A percentile compares a stretch with the other conserved stretches of the same genome.
Evolutionary conservation across 2,113 vertebrate genomes (phyloP).

Genomic region (Climacteris rufus): DNA sequence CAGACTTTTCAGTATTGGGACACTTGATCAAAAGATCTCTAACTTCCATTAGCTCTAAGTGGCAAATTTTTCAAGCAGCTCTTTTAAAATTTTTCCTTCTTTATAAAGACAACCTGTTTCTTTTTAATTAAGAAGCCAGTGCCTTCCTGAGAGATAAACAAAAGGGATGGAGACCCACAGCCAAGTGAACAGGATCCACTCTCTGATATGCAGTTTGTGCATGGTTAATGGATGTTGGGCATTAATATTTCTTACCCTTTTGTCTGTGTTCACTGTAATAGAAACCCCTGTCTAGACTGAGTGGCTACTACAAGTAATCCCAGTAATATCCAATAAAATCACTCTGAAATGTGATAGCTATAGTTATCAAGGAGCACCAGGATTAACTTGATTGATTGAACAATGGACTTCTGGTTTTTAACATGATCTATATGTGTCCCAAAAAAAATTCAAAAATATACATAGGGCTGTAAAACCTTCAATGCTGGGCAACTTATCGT

Average conservation of each 20-base stretch:
- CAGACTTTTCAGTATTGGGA: neutral
- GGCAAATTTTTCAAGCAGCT: neutral
- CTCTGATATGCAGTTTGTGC: constrained; percentile 39
- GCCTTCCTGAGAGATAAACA: constrained; percentile 9
- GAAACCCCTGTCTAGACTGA: constrained; percentile 94
- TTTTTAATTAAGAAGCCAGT: constrained; percentile 16
- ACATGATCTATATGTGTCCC: constrained; percentile 64
- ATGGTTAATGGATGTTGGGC: constrained; percentile 62
- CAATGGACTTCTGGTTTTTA: constrained; percentile 71
- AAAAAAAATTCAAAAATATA: constrained; percentile 31
- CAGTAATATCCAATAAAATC: constrained; percentile 89
- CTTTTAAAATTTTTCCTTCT: neutral
- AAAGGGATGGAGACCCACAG: neutral
- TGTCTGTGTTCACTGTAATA: constrained; percentile 88
- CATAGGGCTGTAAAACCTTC: constrained; percentile 20
- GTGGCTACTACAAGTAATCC: constrained; percentile 94
- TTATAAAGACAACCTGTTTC: neutral
- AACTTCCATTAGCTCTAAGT: neutral
- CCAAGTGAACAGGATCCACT: constrained; percentile 52
- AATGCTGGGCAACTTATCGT: constrained; percentile 41
- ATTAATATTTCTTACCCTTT: constrained; percentile 77
- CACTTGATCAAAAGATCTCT: neutral
- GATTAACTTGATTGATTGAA: constrained; percentile 81
- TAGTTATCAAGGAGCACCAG: constrained; percentile 75
- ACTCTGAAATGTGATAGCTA: constrained; percentile 88